Percentiles rank a stretch among this genome's conserved stretches.
phyloP scores from a whole-genome alignment of 2,888 invertebrate genomes.

The Elgonia sp. region DNA sequence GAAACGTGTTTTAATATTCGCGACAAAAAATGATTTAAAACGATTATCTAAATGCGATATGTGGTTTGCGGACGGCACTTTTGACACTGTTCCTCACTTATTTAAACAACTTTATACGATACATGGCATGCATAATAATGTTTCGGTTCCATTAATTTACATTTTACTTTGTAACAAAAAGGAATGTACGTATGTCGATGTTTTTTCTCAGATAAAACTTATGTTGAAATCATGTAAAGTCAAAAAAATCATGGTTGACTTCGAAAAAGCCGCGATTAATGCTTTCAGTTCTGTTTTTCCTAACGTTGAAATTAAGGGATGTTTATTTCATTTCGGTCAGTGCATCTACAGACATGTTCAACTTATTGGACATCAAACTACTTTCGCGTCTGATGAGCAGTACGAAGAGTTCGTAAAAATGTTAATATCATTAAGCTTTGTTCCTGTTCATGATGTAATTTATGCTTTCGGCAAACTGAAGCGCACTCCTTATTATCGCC shows the following conservation, averaged over 20 bases:
- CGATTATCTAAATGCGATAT: not conserved
- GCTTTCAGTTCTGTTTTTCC: slow-evolving; percentile 12
- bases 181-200: not conserved
- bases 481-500: not conserved
- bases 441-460: not conserved
- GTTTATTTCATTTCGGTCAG: slow-evolving; percentile 16
- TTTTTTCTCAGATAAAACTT: slow-evolving; percentile 10
- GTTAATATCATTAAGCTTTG: slow-evolving; percentile 1
- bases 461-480: not conserved
- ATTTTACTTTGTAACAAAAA: slow-evolving; percentile 23
- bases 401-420: slow-evolving; percentile 34
- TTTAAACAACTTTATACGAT: too few relatives aligned
- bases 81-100: too few relatives aligned
- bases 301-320: slow-evolving; percentile 2
- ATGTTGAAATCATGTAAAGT: not conserved
- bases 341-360: slow-evolving; percentile 12
- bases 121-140: slow-evolving; percentile 7
- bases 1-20: too few relatives aligned
- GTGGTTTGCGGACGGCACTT: not conserved
- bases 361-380: not conserved
- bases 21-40: not conserved
- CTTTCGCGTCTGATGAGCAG: slow-evolving; percentile 3
- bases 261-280: slow-evolving; percentile 25
- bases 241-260: not conserved
- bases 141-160: slow-evolving; percentile 24